phyloP scores from a whole-genome alignment of 2,888 invertebrate species.

The Cybosia mesomella region DNA sequence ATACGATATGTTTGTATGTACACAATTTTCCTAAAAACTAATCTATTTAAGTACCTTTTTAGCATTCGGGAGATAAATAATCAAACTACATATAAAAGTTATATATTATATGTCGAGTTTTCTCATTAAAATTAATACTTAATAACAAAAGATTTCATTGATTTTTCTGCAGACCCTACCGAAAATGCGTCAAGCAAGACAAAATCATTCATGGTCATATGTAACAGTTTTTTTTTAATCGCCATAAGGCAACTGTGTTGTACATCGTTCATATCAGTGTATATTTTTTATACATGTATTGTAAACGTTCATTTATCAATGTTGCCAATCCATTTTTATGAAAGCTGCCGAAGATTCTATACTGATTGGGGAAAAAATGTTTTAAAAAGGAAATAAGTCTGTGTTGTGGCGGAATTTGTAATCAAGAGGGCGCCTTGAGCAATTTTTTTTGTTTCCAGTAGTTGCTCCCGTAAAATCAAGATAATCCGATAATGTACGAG shows the following conservation, averaged over 20 bases:
- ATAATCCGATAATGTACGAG: too few species aligned
- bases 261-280: slow-evolving; percentile 25
- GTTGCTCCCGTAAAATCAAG: too few species aligned
- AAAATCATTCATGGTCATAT: slow-evolving; percentile 49
- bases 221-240: slow-evolving; percentile 44
- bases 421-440: not conserved
- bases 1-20: too few species aligned
- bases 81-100: too few species aligned
- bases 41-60: too few species aligned
- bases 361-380: slow-evolving; percentile 15
- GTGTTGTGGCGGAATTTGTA: slow-evolving; percentile 10
- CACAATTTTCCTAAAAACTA: too few species aligned
- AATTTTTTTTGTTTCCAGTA: not conserved
- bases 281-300: slow-evolving; percentile 7
- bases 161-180: slow-evolving; percentile 42
- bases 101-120: too few species aligned
- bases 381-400: not conserved
- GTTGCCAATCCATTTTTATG: slow-evolving; percentile 16
- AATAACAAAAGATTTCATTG: slow-evolving; percentile 2
- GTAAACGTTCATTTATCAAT: slow-evolving; percentile 17
- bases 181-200: slow-evolving; percentile 44
- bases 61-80: too few species aligned
- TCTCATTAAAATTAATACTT: too few species aligned
- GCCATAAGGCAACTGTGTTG: slow-evolving; percentile 38
- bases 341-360: slow-evolving; percentile 14